These are phyloP conservation scores for Melieria picta DNA, from an alignment of 2,888 invertebrate genomes.

Conservation along the genomic window DNA sequence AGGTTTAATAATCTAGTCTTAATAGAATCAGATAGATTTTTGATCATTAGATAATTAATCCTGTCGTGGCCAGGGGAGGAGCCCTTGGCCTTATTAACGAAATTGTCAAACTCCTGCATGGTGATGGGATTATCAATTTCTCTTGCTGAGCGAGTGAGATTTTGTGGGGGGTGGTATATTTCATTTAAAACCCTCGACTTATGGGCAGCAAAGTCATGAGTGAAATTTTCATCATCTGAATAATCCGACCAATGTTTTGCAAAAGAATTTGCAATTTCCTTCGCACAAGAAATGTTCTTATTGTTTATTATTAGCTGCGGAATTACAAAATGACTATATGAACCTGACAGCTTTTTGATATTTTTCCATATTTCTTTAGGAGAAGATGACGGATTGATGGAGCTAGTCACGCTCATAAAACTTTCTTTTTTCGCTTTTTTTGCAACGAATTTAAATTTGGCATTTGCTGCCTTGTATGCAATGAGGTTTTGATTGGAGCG, in stretches of 20 bases:
- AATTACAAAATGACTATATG: not conserved
- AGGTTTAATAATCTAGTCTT: not conserved
- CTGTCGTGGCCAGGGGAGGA: not conserved
- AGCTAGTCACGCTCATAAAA: conserved; percentile 3
- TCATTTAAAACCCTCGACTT: conserved; percentile 6
- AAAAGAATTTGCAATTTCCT: conserved; percentile 3
- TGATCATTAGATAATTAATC: not conserved
- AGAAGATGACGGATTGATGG: conserved; percentile 4
- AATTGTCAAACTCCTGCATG: not conserved
- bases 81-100: conserved; percentile 3
- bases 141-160: not conserved
- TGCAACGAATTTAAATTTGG: not conserved
- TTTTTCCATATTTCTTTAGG: conserved; percentile 4
- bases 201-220: conserved; percentile 1
- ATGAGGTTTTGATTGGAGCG: conserved; percentile 6
- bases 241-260: conserved; percentile 3
- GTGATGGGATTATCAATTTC: conserved; percentile 8
- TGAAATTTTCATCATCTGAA: not conserved
- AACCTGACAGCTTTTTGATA: conserved; percentile 1
- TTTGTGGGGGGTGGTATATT: not conserved
- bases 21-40: not conserved
- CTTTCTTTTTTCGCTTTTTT: conserved; percentile 6
- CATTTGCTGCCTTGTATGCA: conserved; percentile 9
- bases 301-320: conserved; percentile 7
- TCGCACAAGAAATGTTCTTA: not conserved